phyloP scores from a whole-genome alignment of 2,888 invertebrate species.

The Stictocephala bisonia region DNA sequence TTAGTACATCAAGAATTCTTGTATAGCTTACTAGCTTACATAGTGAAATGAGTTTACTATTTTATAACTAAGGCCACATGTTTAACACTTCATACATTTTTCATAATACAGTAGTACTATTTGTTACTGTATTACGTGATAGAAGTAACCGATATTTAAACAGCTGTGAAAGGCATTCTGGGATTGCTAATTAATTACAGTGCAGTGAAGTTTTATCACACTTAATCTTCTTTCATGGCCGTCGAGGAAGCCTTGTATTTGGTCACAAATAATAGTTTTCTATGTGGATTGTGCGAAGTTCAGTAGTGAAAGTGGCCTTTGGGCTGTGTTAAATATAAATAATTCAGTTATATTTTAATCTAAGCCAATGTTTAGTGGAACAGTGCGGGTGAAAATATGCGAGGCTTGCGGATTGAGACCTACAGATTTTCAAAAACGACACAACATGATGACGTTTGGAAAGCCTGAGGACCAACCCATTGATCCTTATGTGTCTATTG shows the following conservation, averaged over 20 bases:
- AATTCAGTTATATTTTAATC: slow-evolving; percentile 50
- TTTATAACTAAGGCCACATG: too few species aligned
- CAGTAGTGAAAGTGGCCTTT: slow-evolving; percentile 57
- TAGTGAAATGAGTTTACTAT: too few species aligned
- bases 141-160: too few species aligned
- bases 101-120: too few species aligned
- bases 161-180: slow-evolving; percentile 61
- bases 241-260: slow-evolving; percentile 61
- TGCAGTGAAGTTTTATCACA: slow-evolving; percentile 62
- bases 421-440: slow-evolving; percentile 93
- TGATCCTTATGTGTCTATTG: slow-evolving; percentile 97
- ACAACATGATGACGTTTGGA: slow-evolving; percentile 86
- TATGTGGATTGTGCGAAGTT: slow-evolving; percentile 59
- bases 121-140: too few species aligned
- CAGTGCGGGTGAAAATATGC: slow-evolving; percentile 95
- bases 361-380: slow-evolving; percentile 91
- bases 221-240: slow-evolving; percentile 63
- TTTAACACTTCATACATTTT: too few species aligned
- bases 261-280: slow-evolving; percentile 57
- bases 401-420: slow-evolving; percentile 97
- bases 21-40: too few species aligned
- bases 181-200: slow-evolving; percentile 61
- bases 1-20: too few species aligned
- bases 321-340: slow-evolving; percentile 56
- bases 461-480: slow-evolving; percentile 84